Conservation (phyloP, 2,888 invertebrate species). For the Trachelus iudaicus region DNA sequence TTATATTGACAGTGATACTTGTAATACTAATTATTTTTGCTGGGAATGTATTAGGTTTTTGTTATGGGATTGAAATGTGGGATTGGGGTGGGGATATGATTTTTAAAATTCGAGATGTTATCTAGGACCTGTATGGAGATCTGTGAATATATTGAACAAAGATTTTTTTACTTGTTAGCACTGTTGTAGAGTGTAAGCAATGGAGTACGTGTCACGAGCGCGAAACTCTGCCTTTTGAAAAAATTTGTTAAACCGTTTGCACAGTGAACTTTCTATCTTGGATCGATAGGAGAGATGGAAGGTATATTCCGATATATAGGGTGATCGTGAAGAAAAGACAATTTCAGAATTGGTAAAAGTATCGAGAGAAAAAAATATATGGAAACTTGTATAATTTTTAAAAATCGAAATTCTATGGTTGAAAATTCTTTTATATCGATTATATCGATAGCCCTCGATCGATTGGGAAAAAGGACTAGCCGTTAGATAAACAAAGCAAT, state of each 20-base stretch:
- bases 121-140: neutral
- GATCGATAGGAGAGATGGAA: neutral
- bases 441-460: no score
- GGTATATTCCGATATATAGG: neutral
- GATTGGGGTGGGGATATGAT: neutral
- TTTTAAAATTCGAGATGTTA: neutral
- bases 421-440: no score
- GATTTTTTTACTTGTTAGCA: neutral
- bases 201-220: constrained; percentile 29
- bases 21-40: neutral
- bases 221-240: constrained; percentile 29
- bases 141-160: neutral
- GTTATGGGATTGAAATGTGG: neutral
- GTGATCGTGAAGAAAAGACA: neutral
- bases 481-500: no score
- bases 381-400: no score
- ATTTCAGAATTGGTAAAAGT: neutral
- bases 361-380: no score
- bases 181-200: neutral
- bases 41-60: neutral
- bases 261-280: constrained; percentile 31
- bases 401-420: no score
- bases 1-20: neutral
- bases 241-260: constrained; percentile 27
- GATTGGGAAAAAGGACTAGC: no score